Conservation (phyloP, 2,888 invertebrate species). For the Agriopis leucophaearia region DNA sequence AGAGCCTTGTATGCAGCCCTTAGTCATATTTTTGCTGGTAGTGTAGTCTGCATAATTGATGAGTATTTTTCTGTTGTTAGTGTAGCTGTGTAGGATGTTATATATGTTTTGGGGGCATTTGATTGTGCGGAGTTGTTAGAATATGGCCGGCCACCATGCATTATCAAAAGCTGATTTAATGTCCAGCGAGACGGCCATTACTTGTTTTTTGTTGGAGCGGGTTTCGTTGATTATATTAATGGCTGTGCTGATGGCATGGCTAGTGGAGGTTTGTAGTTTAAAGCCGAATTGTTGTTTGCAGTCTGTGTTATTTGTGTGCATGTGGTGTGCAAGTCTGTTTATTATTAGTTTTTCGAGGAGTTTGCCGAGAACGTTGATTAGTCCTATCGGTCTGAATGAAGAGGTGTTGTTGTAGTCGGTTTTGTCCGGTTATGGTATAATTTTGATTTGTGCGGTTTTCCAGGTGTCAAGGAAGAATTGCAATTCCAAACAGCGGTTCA, state of each 20-base stretch:
- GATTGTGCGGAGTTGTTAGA: slow-evolving; percentile 32
- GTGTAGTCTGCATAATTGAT: slow-evolving; percentile 31
- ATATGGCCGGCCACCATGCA: slow-evolving; percentile 46
- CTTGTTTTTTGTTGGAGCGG: slow-evolving; percentile 4
- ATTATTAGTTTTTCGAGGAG: slow-evolving; percentile 39
- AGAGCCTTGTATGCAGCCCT: slow-evolving; percentile 51
- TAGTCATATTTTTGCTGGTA: slow-evolving; percentile 34
- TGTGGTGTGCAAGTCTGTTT: slow-evolving; percentile 31
- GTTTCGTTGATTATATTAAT: slow-evolving; percentile 12
- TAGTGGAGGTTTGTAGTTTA: slow-evolving; percentile 39
- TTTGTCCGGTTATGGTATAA: slow-evolving; percentile 46
- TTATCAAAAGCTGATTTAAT: slow-evolving; percentile 44
- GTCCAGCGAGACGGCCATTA: slow-evolving; percentile 37
- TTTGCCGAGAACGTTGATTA: slow-evolving; percentile 45
- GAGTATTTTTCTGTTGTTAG: slow-evolving; percentile 19
- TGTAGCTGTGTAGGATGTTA: slow-evolving; percentile 44
- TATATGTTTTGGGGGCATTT: slow-evolving; percentile 45
- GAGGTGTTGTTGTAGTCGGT: slow-evolving; percentile 19
- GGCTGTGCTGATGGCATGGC: slow-evolving; percentile 24
- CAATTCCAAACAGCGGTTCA: slow-evolving; percentile 31
- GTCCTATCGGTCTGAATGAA: slow-evolving; percentile 48
- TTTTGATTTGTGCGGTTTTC: slow-evolving; percentile 35
- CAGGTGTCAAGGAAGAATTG: slow-evolving; percentile 30
- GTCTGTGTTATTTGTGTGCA: neutral
- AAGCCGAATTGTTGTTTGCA: slow-evolving; percentile 41